Evolutionary conservation across 1,140 invertebrate species (phyloP).

Genomic region (Magallana ariakensis): DNA sequence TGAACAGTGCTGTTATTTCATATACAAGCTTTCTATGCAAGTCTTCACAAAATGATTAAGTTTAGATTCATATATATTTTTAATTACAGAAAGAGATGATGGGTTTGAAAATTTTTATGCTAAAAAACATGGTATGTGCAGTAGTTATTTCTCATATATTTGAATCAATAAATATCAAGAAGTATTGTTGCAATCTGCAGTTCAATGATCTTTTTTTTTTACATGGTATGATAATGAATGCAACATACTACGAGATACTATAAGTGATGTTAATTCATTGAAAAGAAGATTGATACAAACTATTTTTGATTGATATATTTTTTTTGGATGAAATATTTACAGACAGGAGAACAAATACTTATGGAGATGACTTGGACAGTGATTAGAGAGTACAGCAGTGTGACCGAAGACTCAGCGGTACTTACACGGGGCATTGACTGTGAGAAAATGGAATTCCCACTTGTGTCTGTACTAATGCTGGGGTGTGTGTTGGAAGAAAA

Average conservation of each 20-base stretch:
- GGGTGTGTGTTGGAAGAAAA: too few species aligned
- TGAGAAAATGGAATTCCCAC: too few species aligned
- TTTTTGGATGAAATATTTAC: not conserved
- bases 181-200: not conserved
- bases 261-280: not conserved
- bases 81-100: constrained; percentile 10
- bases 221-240: not conserved
- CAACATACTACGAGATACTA: not conserved
- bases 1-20: too few species aligned
- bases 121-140: constrained; percentile 9
- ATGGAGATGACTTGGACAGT: constrained; percentile 24
- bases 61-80: not conserved
- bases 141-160: not conserved
- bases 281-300: not conserved
- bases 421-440: too few species aligned
- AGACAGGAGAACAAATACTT: not conserved
- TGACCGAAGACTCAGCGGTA: not conserved
- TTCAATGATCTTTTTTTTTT: not conserved
- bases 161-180: not conserved
- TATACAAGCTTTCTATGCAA: too few species aligned
- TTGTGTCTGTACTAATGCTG: too few species aligned
- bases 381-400: not conserved
- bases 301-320: not conserved
- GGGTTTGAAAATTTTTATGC: constrained; percentile 26
- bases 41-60: too few species aligned